These are phyloP conservation scores for Tachina grossa DNA, from an alignment of 2,888 invertebrate species.

Conservation along the genomic window DNA sequence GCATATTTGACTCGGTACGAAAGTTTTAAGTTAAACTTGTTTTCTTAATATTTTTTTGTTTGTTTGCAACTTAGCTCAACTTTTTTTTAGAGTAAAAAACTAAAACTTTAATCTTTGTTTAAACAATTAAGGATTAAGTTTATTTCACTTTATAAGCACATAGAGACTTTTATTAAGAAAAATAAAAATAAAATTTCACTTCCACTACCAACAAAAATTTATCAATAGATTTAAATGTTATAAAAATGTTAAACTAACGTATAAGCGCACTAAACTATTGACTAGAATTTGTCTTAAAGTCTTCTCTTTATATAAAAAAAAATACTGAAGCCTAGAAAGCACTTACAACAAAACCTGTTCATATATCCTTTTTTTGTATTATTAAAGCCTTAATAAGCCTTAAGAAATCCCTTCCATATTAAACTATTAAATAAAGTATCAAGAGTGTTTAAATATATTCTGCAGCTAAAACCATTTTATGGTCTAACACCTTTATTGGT, in stretches of 20 bases:
- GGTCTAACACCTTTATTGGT: constrained; percentile 68
- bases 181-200: no score
- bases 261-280: neutral
- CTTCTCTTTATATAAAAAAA: neutral
- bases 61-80: constrained; percentile 23
- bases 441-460: neutral
- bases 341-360: constrained; percentile 21
- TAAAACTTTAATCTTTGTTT: constrained; percentile 30
- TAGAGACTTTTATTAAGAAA: no score
- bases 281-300: neutral
- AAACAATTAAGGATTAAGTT: neutral
- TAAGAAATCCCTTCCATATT: neutral
- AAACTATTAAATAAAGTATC: neutral
- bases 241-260: no score
- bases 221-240: no score
- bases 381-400: neutral
- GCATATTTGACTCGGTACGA: constrained; percentile 3
- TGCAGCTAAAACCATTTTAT: constrained; percentile 56
- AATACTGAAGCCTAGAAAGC: neutral
- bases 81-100: neutral
- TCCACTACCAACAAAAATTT: no score
- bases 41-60: neutral
- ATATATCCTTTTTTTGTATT: constrained; percentile 31
- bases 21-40: constrained; percentile 29
- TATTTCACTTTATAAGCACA: neutral